Evolutionary conservation across 2,888 invertebrate genomes (phyloP), one percentile per base, ranked within the genome.

Genomic region (Biston stratarius): DNA sequence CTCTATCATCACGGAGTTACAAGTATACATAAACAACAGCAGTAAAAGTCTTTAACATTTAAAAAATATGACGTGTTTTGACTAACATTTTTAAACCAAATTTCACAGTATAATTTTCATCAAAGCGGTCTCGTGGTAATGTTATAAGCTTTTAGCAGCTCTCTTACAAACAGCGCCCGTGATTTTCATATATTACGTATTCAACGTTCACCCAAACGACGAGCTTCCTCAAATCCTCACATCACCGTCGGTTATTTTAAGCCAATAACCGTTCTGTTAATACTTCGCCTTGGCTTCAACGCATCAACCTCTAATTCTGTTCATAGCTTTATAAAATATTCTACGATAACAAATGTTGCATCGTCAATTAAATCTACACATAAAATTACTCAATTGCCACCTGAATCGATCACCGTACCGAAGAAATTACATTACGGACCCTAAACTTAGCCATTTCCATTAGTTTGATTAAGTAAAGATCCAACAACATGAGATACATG

Each of bases 401-500:
- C 72, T 72, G 73, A 67, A 69, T 70, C 67, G 69, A 72, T 72
- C 63, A 66, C 75, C 76, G 76, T 80, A 79, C 78, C 70, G 79
- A 83, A 77, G 71, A 81, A 80, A 85, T 82, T 79, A 81, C 81
- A 67, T 79, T 72, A 78, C 77, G 72, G 77, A 74, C 83, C 84
- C 84, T 82, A 80, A 82, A 83, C 80, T 80, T 83, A 74, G 80
- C 83, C 77, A 83, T 86, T 85, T 89, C 89, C 89, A 90, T 91
- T 90, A 91, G 82, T 83, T 86, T 89, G 89, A 91, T 91, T 90
- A 89, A 87, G 85, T 85, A 89, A 85, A 89, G 84, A 86, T 85
- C 87, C 85, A 80, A 86, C 85, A 78, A 78, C 80, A 79, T 78
- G 80, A 79, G 73, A 80, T 81, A 83, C 83, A 83, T 85, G 85